Evolutionary conservation across 2,113 vertebrate genomes (phyloP).

Genomic region (Telmatochromis sp.): DNA sequence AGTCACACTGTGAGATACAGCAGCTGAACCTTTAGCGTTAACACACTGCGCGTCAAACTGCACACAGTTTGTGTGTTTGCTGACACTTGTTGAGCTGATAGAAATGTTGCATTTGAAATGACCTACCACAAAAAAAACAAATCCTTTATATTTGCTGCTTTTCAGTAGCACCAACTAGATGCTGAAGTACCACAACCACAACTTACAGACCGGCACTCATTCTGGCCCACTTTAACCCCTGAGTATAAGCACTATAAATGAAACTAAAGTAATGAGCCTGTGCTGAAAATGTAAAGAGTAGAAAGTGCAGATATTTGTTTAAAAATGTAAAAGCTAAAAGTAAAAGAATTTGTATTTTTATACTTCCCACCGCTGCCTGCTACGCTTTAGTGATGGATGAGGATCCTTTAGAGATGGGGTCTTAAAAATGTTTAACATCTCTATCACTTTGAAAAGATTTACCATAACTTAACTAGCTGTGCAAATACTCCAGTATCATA

Average conservation of each 20-base stretch:
- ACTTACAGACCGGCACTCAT: neutral
- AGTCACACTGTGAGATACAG: neutral
- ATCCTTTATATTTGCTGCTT: neutral
- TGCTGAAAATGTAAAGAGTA: neutral
- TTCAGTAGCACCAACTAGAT: neutral
- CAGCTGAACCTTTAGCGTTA: rapidly evolving
- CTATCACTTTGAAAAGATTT: neutral
- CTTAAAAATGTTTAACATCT: neutral
- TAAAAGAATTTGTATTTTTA: neutral
- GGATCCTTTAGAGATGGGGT: neutral
- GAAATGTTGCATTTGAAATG: neutral
- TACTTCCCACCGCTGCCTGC: neutral
- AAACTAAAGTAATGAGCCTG: neutral
- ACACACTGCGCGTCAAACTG: neutral
- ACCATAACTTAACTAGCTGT: neutral
- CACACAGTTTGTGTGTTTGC: neutral
- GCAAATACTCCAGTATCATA: neutral
- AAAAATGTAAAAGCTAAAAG: neutral
- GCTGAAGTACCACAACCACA: neutral
- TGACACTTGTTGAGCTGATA: neutral
- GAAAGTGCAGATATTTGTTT: neutral
- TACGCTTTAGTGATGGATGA: neutral
- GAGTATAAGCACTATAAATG: neutral
- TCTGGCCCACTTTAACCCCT: neutral
- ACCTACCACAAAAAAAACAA: neutral